Base-by-base conservation (phyloP, 2,797 vertebrate genomes). In the Octomys mimax region DNA sequence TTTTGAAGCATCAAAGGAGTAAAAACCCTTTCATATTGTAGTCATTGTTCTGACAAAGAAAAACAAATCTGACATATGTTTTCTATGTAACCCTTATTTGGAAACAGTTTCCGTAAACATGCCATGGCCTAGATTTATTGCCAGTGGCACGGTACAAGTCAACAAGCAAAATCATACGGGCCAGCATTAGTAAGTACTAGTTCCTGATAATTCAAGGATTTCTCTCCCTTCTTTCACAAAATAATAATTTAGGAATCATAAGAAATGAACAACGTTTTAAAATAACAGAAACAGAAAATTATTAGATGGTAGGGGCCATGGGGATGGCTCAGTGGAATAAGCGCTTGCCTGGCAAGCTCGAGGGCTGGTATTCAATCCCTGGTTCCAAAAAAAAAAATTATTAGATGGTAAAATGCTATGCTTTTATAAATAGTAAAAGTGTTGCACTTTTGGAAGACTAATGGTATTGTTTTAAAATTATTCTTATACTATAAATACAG, bases 41-140 rank as follows among this genome's bases (percentile, higher is more conserved):
- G n/a, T 82, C 68, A 85, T 82, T 90, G 42, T 87, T 91, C 73
- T 95, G 82, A 77, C 68, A 95, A 13, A 94, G 77, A 79, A 91
- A 79, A 86, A 77, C 21, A 91, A 94, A 93, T 39, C 59, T 91
- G 91, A 87, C 70, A 82, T 14, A 39, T 71, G 62, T 94, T 94
- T 94, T 96, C 78, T 81, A 70, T 33, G 59, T 42, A 73, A 87
- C 5, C 4, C 70, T 92, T 93, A 75, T 95, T 96, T 95, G 91
- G 57, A 96, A 97, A 93, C 28, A 86, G 22, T 5, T 36, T 46
- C 46, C 42, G 49, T 81, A 90, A 94, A 19, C n/a, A 26, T 61
- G 54, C 80, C 49, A 80, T 80, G 11, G 33, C 39, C 24, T 82
- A 71, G 71, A 92, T 92, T 79, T 89, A 54, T 77, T 91, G 83